Evolutionary conservation across 1,140 invertebrate species (phyloP), one percentile per base, ranked within the genome.

Genomic region (Atta texana): DNA sequence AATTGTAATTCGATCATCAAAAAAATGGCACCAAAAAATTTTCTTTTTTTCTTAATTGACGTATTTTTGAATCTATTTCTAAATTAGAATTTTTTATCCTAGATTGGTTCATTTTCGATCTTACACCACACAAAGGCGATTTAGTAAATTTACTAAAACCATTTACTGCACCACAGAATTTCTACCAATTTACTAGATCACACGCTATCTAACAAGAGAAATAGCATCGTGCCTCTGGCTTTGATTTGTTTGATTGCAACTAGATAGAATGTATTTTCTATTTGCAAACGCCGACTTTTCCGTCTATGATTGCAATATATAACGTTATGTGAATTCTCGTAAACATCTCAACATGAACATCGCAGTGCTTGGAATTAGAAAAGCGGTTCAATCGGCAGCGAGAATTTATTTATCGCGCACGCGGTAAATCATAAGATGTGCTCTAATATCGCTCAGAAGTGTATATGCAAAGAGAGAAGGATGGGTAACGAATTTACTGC

Each of bases 401-500:
- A 51, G 64, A 31, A 68, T 80, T 68, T 80, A 80, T 57, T n/a
- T 21, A 21, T 57, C 12, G 28, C n/a, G n/a, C 21, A 44, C 44
- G 61, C 57, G 76, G 5, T 21, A 34, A 28, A 66, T 78, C 76
- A 44, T 53, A 18, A 68, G 21, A 63, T 34, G 18, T 78, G 3
- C 16, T 80, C 14, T 80, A 80, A 80, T 80, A 68, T 80, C 61
- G 44, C 14, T 18, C 44, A 49, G 59, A 66, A 49, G 16, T 18
- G 61, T 34, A 24, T 68, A 34, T 78, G 63, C 63, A 69, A 80
- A 31, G 18, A 53, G 44, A 53, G 76, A 18, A 80, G 28, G 7
- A n/a, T 24, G 55, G 39, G 44, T 80, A 80, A 80, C 63, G 44
- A 80, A 80, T 68, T 68, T 80, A 53, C 8, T 28, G n/a, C 14